phyloP scores from a whole-genome alignment of 2,797 vertebrate species.

The Nannoperca australis region DNA sequence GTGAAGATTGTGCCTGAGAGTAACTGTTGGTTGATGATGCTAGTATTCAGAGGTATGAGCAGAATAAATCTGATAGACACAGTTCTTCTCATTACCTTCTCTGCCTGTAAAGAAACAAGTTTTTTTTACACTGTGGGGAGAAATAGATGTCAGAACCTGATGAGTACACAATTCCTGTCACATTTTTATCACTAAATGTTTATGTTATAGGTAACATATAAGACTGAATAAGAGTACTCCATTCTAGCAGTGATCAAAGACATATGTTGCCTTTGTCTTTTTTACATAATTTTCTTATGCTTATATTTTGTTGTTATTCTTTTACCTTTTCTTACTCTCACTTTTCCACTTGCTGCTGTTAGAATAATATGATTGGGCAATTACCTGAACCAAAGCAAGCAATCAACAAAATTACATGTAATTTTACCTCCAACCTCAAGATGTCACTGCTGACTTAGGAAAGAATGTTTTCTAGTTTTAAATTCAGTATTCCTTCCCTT shows the following conservation, averaged over 20 bases:
- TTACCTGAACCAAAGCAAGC: background rate
- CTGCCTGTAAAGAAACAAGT: background rate
- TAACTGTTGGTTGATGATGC: background rate
- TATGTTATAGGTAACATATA: background rate
- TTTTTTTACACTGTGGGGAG: background rate
- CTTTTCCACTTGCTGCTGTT: background rate
- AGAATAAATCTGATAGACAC: background rate
- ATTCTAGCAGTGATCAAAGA: too few relatives aligned
- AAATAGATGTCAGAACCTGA: background rate
- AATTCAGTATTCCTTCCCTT: slow-evolving; percentile 8
- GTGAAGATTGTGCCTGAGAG: background rate
- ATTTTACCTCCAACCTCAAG: slow-evolving; percentile 52
- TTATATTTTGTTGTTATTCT: background rate
- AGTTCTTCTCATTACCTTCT: background rate
- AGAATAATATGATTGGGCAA: background rate
- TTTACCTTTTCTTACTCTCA: background rate
- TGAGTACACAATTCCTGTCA: background rate
- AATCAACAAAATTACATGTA: slow-evolving; percentile 2
- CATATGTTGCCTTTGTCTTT: too few relatives aligned
- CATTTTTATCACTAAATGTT: background rate
- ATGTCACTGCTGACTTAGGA: slow-evolving; percentile 73
- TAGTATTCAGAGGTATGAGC: background rate
- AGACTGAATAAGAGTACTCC: background rate
- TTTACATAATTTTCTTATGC: background rate
- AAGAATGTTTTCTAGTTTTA: slow-evolving; percentile 17